Base-by-base conservation (phyloP, 2,888 invertebrate species). In the Idaea aversata region DNA sequence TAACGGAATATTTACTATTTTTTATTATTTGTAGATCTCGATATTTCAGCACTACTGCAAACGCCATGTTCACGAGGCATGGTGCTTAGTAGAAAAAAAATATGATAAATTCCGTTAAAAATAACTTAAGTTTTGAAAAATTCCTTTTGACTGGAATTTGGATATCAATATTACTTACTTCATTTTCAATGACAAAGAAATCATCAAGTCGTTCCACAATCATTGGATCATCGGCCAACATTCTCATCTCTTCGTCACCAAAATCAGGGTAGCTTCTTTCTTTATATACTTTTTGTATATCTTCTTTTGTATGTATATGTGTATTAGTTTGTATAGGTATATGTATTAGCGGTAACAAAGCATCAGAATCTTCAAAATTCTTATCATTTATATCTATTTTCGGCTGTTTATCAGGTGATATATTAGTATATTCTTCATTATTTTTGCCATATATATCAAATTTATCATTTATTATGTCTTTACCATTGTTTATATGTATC, bases 121-220 rank as follows among this genome's bases (percentile, higher is more conserved):
- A 25, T 25, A 25, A 25, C 25, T 25, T 25, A 2, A 25, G 25
- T 25, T 25, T 25, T 25, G 25, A 25, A 25, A 63, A 62, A 60
- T 63, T 35, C 34, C 25, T 25, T 16, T 36, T 57, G 65, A 57
- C 57, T 59, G 5, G 47, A 47, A 47, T 47, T 13, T 47, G 3
- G 36, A 7, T 13, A 47, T 47, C 63, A 61, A 57, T 34, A 6
- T 59, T 65, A 72, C 80, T 78, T 69, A 94, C 94, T 77, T 90
- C 85, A 78, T 94, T 94, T 3, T 90, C 89, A 64, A 94, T 82
- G 1, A 76, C 75, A 0, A 76, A 70, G 0, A 81, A 84, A 16
- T 84, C 82, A 3, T 79, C 77, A n/a, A 75, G 71, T 13, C 75
- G 77, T 15, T 87, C 80, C 3, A 89, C 85, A 0, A 84, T 65